Evolutionary conservation across 2,888 invertebrate species (phyloP), one percentile per base, ranked within the genome.

Genomic region (Caenorhabditis sulstoni): DNA sequence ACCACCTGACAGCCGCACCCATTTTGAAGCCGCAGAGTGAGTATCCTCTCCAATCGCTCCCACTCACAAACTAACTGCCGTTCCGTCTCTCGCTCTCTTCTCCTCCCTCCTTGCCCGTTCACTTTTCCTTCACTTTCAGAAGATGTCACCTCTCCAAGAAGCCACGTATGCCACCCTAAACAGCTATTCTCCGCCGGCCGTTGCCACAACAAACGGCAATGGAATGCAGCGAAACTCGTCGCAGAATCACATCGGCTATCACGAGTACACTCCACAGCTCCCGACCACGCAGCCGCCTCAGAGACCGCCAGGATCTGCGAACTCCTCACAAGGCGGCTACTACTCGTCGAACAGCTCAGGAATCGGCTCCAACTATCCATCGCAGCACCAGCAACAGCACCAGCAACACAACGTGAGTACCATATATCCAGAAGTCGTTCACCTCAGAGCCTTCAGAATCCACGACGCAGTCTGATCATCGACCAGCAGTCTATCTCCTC

Each of bases 251-350:
- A 59, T 70, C 22, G 62, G 59, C 11, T 74, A 70, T n/a, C 76
- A 74, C 45, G 80, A 81, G 22, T 81, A 76, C 61, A 78, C 71
- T 16, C 83, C 81, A 9, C 81, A 80, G 50, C 61, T 70, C 20
- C 85, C 81, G n/a, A 70, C 70, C 49, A 75, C 77, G n/a, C 81
- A 81, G 47, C 85, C 78, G 23, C 82, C 82, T 12, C 81, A 81
- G 55, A 62, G 79, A 49, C 84, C 85, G 18, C 71, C 55, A 41
- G 86, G 86, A 8, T 87, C 87, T 16, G 85, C 86, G 9, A 84
- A 81, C 59, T 87, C 87, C 5, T 86, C 86, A 16, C 83, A 86
- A 58, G 87, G 87, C n/a, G 86, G 86, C 44, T 87, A 87, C 68
- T 86, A 86, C 53, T 85, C 86, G 1, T 84, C 86, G 45, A 85